Base-by-base conservation (phyloP, 2,113 vertebrate species). In the Seriola rivoliana region DNA sequence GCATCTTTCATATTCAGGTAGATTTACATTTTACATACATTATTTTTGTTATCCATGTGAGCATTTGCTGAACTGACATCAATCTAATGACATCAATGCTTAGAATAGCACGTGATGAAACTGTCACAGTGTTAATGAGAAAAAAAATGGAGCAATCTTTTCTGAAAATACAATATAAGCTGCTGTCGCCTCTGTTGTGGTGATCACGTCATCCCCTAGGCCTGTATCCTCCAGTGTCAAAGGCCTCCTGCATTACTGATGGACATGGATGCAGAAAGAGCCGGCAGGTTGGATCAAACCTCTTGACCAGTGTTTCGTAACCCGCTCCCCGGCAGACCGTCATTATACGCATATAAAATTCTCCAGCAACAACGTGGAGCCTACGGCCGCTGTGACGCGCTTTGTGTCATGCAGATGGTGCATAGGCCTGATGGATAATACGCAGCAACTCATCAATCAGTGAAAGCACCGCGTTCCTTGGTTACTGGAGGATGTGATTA, bases 371-470 rank as follows among this genome's bases (percentile, higher is more conserved):
- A 88, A 58, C 88, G 86, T 89, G 75, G 79, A 84, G 84, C 68
- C 76, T 32, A 38, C 71, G 71, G 82, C 70, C 42, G 83, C 90
- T 52, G 81, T 86, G 86, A 88, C 88, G 86, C 82, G 81, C 78
- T 73, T 66, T 52, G 71, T 91, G 80, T 78, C 78, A 71, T 74
- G 78, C 81, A 74, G 86, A 86, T 87, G 89, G 84, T 84, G 90
- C 91, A 90, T 67, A 88, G 89, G 92, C 90, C 92, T 85, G 82
- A 88, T 79, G 77, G 84, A 88, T 84, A 77, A 88, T 87, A 86
- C 89, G 90, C 88, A 90, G 85, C 85, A 68, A 73, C 64, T 78
- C 83, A 88, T 89, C 78, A 85, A 86, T 93, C 85, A 85, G 77
- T 21, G 40, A 74, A 40, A 63, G 71, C 74, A 17, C 25, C 44